Percentiles rank a stretch among this genome's conserved stretches.
phyloP scores from a whole-genome alignment of 2,797 vertebrate genomes.

The Echiichthys vipera region DNA sequence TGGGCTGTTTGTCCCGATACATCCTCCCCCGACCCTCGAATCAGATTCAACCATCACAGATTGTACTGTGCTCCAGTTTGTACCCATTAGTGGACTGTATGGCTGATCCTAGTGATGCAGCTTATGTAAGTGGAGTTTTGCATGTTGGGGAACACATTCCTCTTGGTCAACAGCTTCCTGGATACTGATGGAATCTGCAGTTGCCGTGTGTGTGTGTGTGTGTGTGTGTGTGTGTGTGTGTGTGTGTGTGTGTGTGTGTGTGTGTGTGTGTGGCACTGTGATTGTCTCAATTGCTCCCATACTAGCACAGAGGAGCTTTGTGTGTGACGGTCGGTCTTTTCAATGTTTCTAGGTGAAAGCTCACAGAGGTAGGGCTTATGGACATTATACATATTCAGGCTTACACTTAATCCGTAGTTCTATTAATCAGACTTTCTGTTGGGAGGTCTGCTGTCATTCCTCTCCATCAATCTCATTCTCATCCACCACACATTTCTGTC shows the following conservation, averaged over 20 bases:
- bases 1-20: conserved; percentile 33
- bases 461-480: conserved; percentile 26
- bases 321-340: conserved; percentile 27
- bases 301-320: conserved; percentile 49
- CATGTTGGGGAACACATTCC: conserved; percentile 71
- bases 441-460: not conserved
- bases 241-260: conserved; percentile 16
- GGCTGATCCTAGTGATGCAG: conserved; percentile 42
- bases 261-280: conserved; percentile 1
- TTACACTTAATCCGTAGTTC: not conserved
- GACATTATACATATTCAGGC: conserved; percentile 43
- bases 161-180: conserved; percentile 71
- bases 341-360: conserved; percentile 18
- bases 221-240: conserved; percentile 25
- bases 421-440: conserved; percentile 31
- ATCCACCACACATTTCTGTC: not conserved
- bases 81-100: conserved; percentile 46
- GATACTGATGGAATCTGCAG: conserved; percentile 75
- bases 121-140: conserved; percentile 68
- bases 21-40: conserved; percentile 7
- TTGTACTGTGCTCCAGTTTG: conserved; percentile 40
- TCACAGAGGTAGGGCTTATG: not conserved
- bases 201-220: conserved; percentile 40
- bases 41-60: conserved; percentile 32
- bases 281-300: conserved; percentile 49